Base-by-base conservation (phyloP, 2,113 vertebrate genomes). In the Semnornis frantzii region DNA sequence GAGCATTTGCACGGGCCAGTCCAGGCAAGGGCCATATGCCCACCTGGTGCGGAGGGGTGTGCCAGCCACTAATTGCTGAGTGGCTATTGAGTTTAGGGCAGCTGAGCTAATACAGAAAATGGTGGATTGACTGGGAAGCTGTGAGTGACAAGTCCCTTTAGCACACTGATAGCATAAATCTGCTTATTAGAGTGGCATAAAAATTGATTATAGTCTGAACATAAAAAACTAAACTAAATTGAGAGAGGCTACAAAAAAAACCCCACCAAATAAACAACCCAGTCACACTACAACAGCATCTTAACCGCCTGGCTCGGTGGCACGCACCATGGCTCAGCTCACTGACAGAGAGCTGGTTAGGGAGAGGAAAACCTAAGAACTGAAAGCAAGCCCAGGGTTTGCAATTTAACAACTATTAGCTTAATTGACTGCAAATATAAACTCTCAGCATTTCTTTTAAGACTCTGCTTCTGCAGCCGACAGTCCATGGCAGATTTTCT, bases 121-220 rank as follows among this genome's bases (percentile, higher is more conserved):
- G 84, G 80, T 75, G 84, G 72, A 37, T 70, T 72, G 93, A 91
- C 85, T 58, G 66, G 70, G 81, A 96, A 94, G 70, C 87, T 80
- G 57, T 69, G 92, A 89, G 70, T 75, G 90, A 93, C 70, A 89
- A 92, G 90, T 76, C 85, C 80, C 87, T 92, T 94, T 90, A 93
- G 91, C 72, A 80, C 9, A 72, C 90, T 84, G 87, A 95, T 90
- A 76, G 87, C 87, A 94, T 86, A 93, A 75, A 94, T 95, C 86
- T 91, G 73, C 93, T 95, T 91, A 96, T 95, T 91, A 88, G 91
- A 96, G 84, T 74, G 69, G 87, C 94, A 96, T 94, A 97, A 93
- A 96, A 96, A 94, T 82, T 86, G 87, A 96, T 95, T 95, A 93
- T 27, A 82, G 91, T 86, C 85, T 87, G 95, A 96, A 92, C 80